Evolutionary conservation across 2,797 vertebrate genomes (phyloP).

Genomic region (Anolis apletophallus): DNA sequence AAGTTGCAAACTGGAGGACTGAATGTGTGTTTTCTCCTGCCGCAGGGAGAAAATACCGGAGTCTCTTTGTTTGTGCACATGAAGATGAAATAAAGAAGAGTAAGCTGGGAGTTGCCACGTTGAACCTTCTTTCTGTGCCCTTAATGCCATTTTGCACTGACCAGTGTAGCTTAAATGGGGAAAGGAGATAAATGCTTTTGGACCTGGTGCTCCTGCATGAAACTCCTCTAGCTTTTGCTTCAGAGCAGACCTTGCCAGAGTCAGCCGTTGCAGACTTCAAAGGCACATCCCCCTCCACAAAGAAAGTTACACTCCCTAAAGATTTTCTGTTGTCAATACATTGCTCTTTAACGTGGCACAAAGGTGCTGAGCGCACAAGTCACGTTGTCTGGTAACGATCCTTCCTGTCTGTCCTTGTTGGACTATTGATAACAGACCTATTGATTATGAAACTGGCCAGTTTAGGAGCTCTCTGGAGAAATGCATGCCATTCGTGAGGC

Average conservation of each 20-base stretch:
- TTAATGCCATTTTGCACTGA: too few relatives aligned
- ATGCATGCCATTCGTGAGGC: neutral
- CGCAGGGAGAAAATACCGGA: too few relatives aligned
- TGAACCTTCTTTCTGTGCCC: neutral
- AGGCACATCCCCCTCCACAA: neutral
- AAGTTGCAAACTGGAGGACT: too few relatives aligned
- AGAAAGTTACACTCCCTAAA: neutral
- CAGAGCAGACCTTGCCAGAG: neutral
- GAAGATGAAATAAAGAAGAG: too few relatives aligned
- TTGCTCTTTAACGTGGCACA: neutral
- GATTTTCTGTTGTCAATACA: neutral
- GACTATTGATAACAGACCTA: constrained; percentile 31
- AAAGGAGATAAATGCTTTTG: neutral
- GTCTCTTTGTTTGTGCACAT: too few relatives aligned
- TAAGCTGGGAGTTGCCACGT: neutral
- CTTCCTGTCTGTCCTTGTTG: constrained; percentile 18
- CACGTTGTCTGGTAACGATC: constrained; percentile 8
- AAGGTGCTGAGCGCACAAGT: constrained; percentile 24
- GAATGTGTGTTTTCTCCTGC: too few relatives aligned
- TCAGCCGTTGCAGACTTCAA: neutral
- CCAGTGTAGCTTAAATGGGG: neutral
- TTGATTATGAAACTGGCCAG: constrained; percentile 27
- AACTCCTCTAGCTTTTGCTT: neutral
- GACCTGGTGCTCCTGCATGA: neutral
- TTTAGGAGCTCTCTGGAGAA: constrained; percentile 12